Evolutionary conservation across 2,888 invertebrate species (phyloP).

Genomic region (Erebia epiphron): DNA sequence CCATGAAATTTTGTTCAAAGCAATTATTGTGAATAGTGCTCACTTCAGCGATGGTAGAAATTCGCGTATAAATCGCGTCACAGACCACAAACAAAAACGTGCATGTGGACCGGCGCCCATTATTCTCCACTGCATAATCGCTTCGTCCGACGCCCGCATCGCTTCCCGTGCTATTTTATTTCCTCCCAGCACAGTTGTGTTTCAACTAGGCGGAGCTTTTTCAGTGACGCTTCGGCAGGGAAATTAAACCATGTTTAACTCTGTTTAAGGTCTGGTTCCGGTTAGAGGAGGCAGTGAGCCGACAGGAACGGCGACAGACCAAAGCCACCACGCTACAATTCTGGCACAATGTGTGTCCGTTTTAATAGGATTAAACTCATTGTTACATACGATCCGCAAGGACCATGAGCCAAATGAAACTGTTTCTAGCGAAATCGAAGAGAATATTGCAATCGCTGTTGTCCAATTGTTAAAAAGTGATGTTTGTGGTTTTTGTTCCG

Average conservation of each 20-base stretch:
- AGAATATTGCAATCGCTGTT: slow-evolving; percentile 47
- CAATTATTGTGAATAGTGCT: slow-evolving; percentile 81
- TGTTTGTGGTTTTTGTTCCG: slow-evolving; percentile 34
- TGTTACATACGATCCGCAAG: slow-evolving; percentile 75
- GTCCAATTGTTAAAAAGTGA: slow-evolving; percentile 39
- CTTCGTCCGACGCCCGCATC: slow-evolving; percentile 82
- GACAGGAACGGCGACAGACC: slow-evolving; percentile 78
- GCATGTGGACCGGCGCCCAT: slow-evolving; percentile 82
- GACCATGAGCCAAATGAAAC: slow-evolving; percentile 70
- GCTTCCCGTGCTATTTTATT: slow-evolving; percentile 82
- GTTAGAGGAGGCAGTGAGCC: slow-evolving; percentile 65
- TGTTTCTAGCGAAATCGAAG: slow-evolving; percentile 65
- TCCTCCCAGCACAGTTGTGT: slow-evolving; percentile 78
- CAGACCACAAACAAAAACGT: slow-evolving; percentile 83
- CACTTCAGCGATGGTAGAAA: slow-evolving; percentile 80
- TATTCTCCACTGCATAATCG: slow-evolving; percentile 83
- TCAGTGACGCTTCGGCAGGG: slow-evolving; percentile 62
- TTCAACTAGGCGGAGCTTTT: slow-evolving; percentile 77
- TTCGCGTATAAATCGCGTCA: slow-evolving; percentile 82
- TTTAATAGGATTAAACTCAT: slow-evolving; percentile 81
- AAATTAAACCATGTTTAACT: slow-evolving; percentile 82
- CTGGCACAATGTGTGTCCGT: slow-evolving; percentile 78
- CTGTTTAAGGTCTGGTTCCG: slow-evolving; percentile 79
- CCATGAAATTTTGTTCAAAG: slow-evolving; percentile 74
- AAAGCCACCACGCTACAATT: slow-evolving; percentile 78